These are phyloP conservation scores for Acyrthosiphon pisum DNA, from an alignment of 1,140 invertebrate genomes.

Conservation along the genomic window DNA sequence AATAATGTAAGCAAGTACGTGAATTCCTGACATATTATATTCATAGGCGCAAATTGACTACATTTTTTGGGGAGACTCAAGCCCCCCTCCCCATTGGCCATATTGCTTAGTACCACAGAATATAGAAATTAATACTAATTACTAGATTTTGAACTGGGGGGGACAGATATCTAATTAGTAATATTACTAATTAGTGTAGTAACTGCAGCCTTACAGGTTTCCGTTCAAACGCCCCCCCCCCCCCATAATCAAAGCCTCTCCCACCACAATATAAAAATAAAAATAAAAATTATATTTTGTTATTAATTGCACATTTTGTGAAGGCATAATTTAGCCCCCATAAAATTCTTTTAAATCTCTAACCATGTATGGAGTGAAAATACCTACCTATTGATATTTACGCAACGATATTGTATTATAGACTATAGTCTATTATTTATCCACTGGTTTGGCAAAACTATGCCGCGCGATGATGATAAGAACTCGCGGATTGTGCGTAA, in stretches of 20 bases:
- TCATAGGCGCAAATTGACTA: too few species aligned
- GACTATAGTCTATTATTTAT: too few species aligned
- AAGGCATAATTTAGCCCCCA: accelerated
- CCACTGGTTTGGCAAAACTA: background rate
- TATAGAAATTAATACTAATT: too few species aligned
- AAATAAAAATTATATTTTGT: background rate
- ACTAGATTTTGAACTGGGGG: too few species aligned
- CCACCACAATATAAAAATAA: background rate
- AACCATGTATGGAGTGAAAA: too few species aligned
- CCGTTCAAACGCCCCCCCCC: background rate
- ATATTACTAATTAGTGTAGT: background rate
- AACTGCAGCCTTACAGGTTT: background rate
- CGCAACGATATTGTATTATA: background rate
- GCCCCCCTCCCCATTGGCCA: too few species aligned
- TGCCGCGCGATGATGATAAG: background rate
- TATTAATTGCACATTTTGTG: background rate
- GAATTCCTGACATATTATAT: background rate
- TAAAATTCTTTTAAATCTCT: background rate
- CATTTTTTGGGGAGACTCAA: too few species aligned
- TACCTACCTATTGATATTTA: background rate
- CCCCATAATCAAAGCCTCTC: background rate
- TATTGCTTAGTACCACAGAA: too few species aligned
- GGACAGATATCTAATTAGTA: too few species aligned
- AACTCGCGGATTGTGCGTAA: background rate
- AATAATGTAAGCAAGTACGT: background rate